Evolutionary conservation across 2,888 invertebrate species (phyloP), one percentile per base, ranked within the genome.

Genomic region (Apotomis capreana): DNA sequence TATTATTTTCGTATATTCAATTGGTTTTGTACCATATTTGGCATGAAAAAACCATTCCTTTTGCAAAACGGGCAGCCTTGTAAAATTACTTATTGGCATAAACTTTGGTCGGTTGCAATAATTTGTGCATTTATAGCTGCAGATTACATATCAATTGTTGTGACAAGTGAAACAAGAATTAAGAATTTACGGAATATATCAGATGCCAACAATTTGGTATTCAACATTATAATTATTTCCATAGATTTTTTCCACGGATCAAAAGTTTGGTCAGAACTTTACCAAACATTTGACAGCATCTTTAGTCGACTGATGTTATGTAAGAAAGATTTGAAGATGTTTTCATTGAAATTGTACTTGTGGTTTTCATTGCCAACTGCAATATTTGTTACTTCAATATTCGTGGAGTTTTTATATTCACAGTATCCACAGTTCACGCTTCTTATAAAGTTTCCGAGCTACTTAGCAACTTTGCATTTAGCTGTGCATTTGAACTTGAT

Each of bases 381-480:
- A 0, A 51, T 80, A 13, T 83, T 82, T 61, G 12, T 80, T 0
- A 57, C 76, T 5, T 64, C 79, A 4, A 79, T 84, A 46, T 68
- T 79, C 15, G 44, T 83, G 61, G 89, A 88, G 78, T 73, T 85
- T 15, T 0, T 81, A 5, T 73, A 74, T 15, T 74, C 67, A 6
- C 58, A 76, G 55, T 79, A 82, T 9, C 83, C 87, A 0, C 79
- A 78, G 46, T 82, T 75, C 58, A 74, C 79, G 9, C 69, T 85
- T 63, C 4, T 87, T 5, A 77, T 84, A 62, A 82, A 81, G 75
- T 81, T 87, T 57, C 88, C 87, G 2, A 77, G 79, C 8, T 86
- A 82, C 78, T 75, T 89, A 37, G 78, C 84, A 3, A 74, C 80
- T 15, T 74, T 79, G 46, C 86, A 89, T 78, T 80, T 89, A 58